Conservation (phyloP, 2,113 vertebrate species). For the Sciurus niger region DNA sequence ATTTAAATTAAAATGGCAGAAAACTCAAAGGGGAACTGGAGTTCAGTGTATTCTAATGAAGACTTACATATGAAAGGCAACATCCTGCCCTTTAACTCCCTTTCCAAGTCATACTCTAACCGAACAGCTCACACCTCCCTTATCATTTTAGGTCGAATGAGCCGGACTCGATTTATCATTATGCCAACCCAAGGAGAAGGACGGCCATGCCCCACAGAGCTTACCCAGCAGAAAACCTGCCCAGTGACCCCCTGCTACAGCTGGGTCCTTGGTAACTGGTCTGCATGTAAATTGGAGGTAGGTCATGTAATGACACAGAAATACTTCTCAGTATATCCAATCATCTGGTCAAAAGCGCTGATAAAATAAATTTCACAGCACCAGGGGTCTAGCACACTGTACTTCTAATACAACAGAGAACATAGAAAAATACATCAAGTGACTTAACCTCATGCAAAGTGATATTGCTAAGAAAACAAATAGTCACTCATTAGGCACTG, state of each 20-base stretch:
- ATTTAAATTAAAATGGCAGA: conserved; percentile 41
- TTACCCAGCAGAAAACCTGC: conserved; percentile 94
- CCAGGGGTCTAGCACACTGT: not conserved
- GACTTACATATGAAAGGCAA: not conserved
- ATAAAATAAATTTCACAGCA: not conserved
- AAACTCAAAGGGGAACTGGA: not conserved
- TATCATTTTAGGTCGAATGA: conserved; percentile 91
- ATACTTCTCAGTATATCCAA: rapidly evolving
- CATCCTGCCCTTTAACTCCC: not conserved
- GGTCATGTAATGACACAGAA: not conserved
- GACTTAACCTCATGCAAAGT: not conserved
- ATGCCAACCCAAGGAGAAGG: conserved; percentile 94
- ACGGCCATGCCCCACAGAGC: conserved; percentile 93
- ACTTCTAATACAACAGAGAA: conserved; percentile 55
- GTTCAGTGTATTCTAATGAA: not conserved
- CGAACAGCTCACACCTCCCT: conserved; percentile 63
- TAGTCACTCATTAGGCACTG: conserved; percentile 39
- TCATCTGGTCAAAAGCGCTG: rapidly evolving
- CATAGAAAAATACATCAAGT: not conserved
- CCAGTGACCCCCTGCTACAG: conserved; percentile 94
- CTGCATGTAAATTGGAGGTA: conserved; percentile 94
- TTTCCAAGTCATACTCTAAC: not conserved
- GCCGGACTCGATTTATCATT: conserved; percentile 91
- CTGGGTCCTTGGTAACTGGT: conserved; percentile 95
- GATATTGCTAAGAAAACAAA: conserved; percentile 29